phyloP scores from a whole-genome alignment of 1,140 invertebrate species.

The Ips typographus region DNA sequence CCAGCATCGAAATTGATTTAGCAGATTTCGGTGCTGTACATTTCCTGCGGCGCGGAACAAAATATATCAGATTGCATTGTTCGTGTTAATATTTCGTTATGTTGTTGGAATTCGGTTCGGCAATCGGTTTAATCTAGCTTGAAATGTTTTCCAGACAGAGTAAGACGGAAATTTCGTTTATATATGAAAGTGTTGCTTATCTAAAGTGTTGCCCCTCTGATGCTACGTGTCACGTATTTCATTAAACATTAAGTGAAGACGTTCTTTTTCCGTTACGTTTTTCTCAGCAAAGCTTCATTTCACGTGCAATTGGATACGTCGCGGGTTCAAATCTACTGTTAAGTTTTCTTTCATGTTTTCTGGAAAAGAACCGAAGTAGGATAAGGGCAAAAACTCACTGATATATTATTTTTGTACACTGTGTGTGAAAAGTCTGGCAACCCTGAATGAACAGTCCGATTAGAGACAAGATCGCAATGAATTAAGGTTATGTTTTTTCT shows the following conservation, averaged over 20 bases:
- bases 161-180: neutral
- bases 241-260: constrained; percentile 6
- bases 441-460: too few relatives aligned
- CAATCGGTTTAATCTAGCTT: neutral
- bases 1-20: constrained; percentile 16
- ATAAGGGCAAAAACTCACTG: too few relatives aligned
- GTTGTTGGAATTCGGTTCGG: neutral
- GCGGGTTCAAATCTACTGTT: too few relatives aligned
- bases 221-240: constrained; percentile 3
- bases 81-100: neutral
- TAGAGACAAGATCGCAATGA: too few relatives aligned
- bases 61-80: neutral
- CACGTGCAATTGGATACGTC: neutral
- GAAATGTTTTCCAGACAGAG: neutral
- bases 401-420: too few relatives aligned
- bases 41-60: constrained; percentile 1
- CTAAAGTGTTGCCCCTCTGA: neutral
- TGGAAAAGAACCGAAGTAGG: too few relatives aligned
- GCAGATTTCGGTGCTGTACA: constrained; percentile 14
- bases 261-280: neutral
- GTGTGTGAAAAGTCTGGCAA: too few relatives aligned
- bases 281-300: neutral
- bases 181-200: neutral
- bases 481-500: too few relatives aligned
- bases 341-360: too few relatives aligned